These are phyloP conservation scores for Yponomeuta plumbellus DNA, from an alignment of 2,888 invertebrate species.

Conservation along the genomic window DNA sequence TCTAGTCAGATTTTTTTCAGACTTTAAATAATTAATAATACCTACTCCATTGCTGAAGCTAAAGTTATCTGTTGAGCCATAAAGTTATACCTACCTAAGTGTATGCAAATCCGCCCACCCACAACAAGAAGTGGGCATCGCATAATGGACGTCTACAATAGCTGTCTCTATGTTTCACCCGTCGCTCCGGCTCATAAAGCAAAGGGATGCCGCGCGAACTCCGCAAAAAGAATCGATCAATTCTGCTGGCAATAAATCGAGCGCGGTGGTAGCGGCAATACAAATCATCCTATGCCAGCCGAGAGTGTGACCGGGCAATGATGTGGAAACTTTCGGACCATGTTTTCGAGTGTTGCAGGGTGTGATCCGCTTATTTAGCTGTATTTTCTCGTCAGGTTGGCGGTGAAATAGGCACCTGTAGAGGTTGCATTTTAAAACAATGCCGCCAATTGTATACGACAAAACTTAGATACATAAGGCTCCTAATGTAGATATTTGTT, in stretches of 20 bases:
- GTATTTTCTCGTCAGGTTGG: neutral
- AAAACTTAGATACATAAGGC: too few relatives aligned
- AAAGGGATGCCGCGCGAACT: neutral
- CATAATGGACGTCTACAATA: neutral
- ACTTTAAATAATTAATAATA: too few relatives aligned
- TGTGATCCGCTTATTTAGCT: neutral
- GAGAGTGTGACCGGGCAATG: slow-evolving; percentile 38
- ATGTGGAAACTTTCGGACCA: slow-evolving; percentile 31
- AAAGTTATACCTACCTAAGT: neutral
- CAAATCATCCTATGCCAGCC: slow-evolving; percentile 38
- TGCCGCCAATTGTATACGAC: too few relatives aligned
- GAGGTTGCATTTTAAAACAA: too few relatives aligned
- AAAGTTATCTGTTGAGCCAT: too few relatives aligned
- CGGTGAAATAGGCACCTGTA: neutral
- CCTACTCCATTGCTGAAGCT: too few relatives aligned
- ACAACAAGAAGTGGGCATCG: neutral
- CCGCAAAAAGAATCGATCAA: slow-evolving; percentile 13
- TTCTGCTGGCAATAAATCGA: slow-evolving; percentile 14
- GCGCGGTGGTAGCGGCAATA: slow-evolving; percentile 9
- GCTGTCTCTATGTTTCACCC: neutral
- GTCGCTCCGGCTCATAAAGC: neutral
- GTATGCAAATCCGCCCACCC: neutral
- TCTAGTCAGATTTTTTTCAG: too few relatives aligned
- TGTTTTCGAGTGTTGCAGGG: slow-evolving; percentile 4
- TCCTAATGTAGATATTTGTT: too few relatives aligned